phyloP scores from a whole-genome alignment of 2,797 vertebrate genomes.

The Gallinago nigripennis region DNA sequence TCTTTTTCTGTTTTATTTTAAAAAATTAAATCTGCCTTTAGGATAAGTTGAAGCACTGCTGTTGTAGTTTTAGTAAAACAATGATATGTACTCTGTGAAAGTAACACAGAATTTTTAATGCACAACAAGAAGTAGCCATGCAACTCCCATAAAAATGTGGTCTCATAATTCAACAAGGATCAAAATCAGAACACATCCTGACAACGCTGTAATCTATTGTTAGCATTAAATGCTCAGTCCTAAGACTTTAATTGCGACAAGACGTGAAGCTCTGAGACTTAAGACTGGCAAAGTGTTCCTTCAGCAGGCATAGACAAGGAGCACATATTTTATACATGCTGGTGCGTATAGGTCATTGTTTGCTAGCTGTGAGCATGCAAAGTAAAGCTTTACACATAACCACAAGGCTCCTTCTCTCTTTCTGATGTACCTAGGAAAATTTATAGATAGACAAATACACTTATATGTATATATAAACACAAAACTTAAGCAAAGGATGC shows the following conservation, averaged over 20 bases:
- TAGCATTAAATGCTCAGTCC: constrained; percentile 61
- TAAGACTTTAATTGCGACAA: constrained; percentile 76
- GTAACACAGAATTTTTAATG: background rate
- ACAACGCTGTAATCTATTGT: constrained; percentile 38
- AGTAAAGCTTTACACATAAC: constrained; percentile 13
- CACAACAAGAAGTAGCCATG: background rate
- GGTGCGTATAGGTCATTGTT: constrained; percentile 59
- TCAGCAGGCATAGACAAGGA: constrained; percentile 75
- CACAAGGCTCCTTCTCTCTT: background rate
- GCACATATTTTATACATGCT: constrained; percentile 72
- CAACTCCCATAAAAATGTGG: background rate
- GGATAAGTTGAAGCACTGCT: background rate
- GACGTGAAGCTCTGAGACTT: constrained; percentile 31
- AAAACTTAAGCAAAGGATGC: background rate
- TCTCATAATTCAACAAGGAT: constrained; percentile 5
- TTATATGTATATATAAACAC: background rate
- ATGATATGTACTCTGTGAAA: background rate
- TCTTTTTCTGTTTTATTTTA: background rate
- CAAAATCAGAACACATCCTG: constrained; percentile 41
- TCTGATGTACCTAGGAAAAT: background rate
- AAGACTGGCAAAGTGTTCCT: constrained; percentile 37
- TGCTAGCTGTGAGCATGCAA: constrained; percentile 33
- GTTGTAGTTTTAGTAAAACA: background rate
- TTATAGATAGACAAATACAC: background rate
- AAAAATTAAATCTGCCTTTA: background rate